These are phyloP conservation scores for Halcyon chelicuti DNA, from an alignment of 2,797 vertebrate genomes.

Conservation along the genomic window DNA sequence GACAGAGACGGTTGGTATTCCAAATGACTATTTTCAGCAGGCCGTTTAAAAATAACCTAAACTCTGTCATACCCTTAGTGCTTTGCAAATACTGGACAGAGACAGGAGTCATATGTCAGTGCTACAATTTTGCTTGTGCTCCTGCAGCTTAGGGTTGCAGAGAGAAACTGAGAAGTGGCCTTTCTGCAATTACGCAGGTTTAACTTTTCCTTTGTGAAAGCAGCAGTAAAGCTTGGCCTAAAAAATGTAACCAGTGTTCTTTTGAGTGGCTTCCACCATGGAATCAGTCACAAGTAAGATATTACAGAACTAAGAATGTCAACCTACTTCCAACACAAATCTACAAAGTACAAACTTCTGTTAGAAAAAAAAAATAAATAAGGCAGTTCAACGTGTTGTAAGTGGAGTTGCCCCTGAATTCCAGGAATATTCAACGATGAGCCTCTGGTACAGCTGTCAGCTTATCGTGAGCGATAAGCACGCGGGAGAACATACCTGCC, in stretches of 20 bases:
- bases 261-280: neutral
- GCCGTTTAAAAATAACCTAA: slow-evolving; percentile 52
- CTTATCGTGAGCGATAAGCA: neutral
- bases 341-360: neutral
- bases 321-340: neutral
- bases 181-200: neutral
- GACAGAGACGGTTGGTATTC: neutral
- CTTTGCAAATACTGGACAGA: neutral
- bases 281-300: neutral
- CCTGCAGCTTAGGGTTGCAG: neutral
- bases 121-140: neutral
- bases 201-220: neutral
- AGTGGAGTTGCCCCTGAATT: neutral
- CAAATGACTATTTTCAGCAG: slow-evolving; percentile 31
- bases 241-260: neutral
- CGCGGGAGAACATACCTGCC: neutral
- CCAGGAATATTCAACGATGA: neutral
- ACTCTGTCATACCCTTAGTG: neutral
- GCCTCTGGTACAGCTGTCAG: neutral
- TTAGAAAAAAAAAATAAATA: neutral
- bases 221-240: neutral
- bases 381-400: accelerated
- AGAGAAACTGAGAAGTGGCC: neutral
- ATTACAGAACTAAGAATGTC: neutral
- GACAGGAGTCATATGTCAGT: neutral